These are phyloP conservation scores for Apodemia mormo DNA, from an alignment of 2,888 invertebrate species.

Conservation along the genomic window DNA sequence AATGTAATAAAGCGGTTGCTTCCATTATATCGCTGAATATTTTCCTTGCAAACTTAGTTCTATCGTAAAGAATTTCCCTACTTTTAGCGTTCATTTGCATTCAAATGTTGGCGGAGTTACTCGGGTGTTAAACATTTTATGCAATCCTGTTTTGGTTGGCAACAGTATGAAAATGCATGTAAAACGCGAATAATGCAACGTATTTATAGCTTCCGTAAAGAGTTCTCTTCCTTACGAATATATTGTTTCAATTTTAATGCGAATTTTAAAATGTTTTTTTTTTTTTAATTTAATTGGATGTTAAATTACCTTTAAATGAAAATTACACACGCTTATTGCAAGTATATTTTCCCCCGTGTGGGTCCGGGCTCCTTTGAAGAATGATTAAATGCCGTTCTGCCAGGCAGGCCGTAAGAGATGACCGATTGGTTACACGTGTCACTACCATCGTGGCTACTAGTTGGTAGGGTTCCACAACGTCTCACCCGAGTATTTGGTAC, in stretches of 20 bases:
- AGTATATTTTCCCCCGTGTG: too few relatives aligned
- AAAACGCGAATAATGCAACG: conserved; percentile 32
- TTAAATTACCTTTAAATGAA: neutral
- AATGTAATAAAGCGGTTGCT: conserved; percentile 38
- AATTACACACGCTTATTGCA: neutral
- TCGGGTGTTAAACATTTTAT: conserved; percentile 35
- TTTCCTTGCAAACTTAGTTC: conserved; percentile 17
- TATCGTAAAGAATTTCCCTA: conserved; percentile 30
- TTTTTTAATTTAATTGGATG: neutral
- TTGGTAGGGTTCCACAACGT: too few relatives aligned
- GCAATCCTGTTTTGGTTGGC: conserved; percentile 35
- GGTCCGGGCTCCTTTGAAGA: too few relatives aligned
- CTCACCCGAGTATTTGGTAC: too few relatives aligned
- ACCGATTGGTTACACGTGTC: too few relatives aligned
- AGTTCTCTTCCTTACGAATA: conserved; percentile 22
- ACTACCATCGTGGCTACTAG: too few relatives aligned
- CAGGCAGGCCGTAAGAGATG: too few relatives aligned
- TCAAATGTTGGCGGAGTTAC: conserved; percentile 31
- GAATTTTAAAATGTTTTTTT: neutral
- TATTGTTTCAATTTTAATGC: conserved; percentile 22
- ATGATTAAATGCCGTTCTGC: too few relatives aligned
- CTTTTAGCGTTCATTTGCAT: conserved; percentile 36
- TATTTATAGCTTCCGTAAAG: conserved; percentile 32
- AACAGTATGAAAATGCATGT: conserved; percentile 35
- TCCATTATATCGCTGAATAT: conserved; percentile 18